phyloP scores from a whole-genome alignment of 2,888 invertebrate species.

The Ommatoiulus sabulosus region DNA sequence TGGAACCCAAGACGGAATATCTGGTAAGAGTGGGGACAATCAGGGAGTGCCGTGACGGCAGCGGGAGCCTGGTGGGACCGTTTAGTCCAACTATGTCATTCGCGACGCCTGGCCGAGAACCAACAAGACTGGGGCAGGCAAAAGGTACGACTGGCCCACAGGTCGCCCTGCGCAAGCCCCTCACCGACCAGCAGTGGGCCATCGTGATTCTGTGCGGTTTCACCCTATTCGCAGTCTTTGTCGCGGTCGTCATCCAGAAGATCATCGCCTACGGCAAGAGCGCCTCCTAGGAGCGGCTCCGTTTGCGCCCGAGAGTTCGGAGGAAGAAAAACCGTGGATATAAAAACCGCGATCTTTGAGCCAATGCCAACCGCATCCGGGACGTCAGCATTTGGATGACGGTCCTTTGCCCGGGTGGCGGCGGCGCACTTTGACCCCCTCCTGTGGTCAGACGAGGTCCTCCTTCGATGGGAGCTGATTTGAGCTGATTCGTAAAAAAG shows the following conservation, averaged over 20 bases:
- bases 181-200: conserved; percentile 75
- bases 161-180: conserved; percentile 13
- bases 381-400: not conserved
- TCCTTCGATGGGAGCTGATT: no score
- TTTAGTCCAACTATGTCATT: conserved; percentile 77
- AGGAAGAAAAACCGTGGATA: not conserved
- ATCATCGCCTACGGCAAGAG: conserved; percentile 55
- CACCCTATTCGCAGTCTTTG: conserved; percentile 73
- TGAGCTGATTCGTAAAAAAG: not conserved
- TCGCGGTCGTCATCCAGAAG: conserved; percentile 74
- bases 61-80: conserved; percentile 75
- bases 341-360: not conserved
- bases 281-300: conserved; percentile 25
- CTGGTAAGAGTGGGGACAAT: conserved; percentile 82
- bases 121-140: conserved; percentile 52
- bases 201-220: conserved; percentile 74
- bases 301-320: not conserved
- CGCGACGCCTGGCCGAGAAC: conserved; percentile 68
- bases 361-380: not conserved
- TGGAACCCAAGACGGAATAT: conserved; percentile 82
- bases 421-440: not conserved
- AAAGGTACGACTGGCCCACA: not conserved
- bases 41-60: conserved; percentile 73
- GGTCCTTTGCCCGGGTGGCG: not conserved
- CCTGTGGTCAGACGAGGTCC: not conserved